Conservation (phyloP, 2,888 invertebrate genomes). For the Zonitis immaculata region DNA sequence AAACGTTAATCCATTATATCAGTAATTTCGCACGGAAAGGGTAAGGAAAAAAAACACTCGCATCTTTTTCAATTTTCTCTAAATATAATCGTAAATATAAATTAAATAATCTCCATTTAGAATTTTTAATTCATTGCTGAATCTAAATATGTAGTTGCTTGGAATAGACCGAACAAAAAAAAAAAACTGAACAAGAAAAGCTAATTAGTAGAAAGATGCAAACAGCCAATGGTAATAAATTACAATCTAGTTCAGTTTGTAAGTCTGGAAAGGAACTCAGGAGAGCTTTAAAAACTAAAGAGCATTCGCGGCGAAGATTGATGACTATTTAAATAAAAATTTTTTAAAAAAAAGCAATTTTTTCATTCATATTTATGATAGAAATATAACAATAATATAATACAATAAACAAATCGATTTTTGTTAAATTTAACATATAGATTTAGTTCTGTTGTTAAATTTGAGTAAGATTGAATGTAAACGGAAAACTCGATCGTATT, state of each 20-base stretch:
- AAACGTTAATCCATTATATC: constrained; percentile 76
- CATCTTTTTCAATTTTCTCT: constrained; percentile 1
- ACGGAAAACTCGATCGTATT: neutral
- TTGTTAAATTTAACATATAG: neutral
- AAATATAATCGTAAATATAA: neutral
- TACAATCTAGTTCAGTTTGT: neutral
- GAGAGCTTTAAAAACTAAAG: constrained; percentile 1
- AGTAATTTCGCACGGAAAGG: constrained; percentile 84
- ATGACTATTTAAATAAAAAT: neutral
- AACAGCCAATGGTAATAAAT: neutral
- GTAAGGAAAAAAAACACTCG: too few relatives aligned
- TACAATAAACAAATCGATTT: too few relatives aligned
- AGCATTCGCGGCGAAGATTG: neutral
- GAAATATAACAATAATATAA: too few relatives aligned
- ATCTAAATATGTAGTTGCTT: neutral
- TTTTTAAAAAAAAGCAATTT: too few relatives aligned
- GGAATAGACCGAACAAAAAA: neutral
- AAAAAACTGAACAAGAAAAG: neutral
- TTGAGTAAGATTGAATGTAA: neutral
- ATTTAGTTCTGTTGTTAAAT: neutral
- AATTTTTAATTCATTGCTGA: neutral
- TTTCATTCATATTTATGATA: too few relatives aligned
- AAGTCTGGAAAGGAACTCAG: neutral
- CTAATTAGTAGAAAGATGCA: neutral
- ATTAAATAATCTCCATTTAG: neutral